These are phyloP conservation scores for Propithecus perrieri DNA, from an alignment of 2,797 vertebrate genomes.

Conservation along the genomic window DNA sequence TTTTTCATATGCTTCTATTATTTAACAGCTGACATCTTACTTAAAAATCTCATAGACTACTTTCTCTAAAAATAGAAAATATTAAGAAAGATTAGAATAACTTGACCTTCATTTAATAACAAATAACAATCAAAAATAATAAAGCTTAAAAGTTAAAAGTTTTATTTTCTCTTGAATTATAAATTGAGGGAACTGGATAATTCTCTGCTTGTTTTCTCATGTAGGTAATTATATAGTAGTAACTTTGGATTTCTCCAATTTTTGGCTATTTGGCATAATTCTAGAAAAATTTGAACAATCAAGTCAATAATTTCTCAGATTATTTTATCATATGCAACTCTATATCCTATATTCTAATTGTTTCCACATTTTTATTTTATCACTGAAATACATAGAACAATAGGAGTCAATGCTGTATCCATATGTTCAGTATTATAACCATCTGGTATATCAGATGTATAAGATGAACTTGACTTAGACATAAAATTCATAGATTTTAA, in stretches of 20 bases:
- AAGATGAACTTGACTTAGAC: not conserved
- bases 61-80: not conserved
- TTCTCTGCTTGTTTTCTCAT: not conserved
- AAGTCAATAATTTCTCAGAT: slow-evolving; percentile 73
- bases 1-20: not conserved
- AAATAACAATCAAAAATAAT: not conserved
- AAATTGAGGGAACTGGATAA: not conserved
- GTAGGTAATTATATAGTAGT: not conserved
- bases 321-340: slow-evolving; percentile 61
- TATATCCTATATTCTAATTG: slow-evolving; percentile 68
- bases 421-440: not conserved
- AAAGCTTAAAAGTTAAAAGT: slow-evolving; percentile 2
- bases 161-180: slow-evolving; percentile 27
- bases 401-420: not conserved
- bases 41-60: not conserved
- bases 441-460: not conserved
- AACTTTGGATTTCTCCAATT: slow-evolving; percentile 3
- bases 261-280: slow-evolving; percentile 34
- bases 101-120: not conserved
- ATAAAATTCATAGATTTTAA: slow-evolving; percentile 22
- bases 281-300: slow-evolving; percentile 59
- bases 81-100: not conserved
- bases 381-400: not conserved
- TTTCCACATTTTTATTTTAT: slow-evolving; percentile 53
- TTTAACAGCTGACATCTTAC: not conserved